A percentile compares a stretch with the other conserved stretches of the same genome.
Conservation (phyloP, 2,888 invertebrate genomes). For the Ctena decussata region DNA sequence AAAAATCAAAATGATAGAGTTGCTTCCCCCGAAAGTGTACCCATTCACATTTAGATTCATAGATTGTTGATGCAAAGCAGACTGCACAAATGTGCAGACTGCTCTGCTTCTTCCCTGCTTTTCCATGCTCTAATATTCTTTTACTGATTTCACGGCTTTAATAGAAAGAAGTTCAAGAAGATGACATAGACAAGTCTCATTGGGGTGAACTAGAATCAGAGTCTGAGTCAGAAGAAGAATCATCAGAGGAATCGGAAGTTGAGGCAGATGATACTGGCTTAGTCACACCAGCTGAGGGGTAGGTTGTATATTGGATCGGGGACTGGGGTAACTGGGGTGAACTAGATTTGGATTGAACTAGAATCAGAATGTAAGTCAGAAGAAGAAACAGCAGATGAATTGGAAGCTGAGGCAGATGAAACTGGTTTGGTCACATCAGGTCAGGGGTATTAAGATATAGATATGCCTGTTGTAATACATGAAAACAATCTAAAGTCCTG, state of each 20-base stretch:
- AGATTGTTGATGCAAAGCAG: too few species aligned
- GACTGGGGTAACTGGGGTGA: too few species aligned
- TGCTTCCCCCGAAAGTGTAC: too few species aligned
- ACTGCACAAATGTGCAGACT: too few species aligned
- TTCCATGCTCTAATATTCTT: too few species aligned
- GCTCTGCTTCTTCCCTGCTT: too few species aligned
- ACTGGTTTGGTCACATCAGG: slow-evolving; percentile 96
- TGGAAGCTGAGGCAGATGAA: slow-evolving; percentile 88
- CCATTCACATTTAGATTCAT: too few species aligned
- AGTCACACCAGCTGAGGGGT: slow-evolving; percentile 92
- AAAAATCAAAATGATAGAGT: too few species aligned
- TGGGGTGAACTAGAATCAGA: slow-evolving; percentile 99
- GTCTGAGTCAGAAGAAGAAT: slow-evolving; percentile 89
- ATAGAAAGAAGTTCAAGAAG: slow-evolving; percentile 91
- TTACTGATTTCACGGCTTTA: too few species aligned
- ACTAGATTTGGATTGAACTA: slow-evolving; percentile 99
- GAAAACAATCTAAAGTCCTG: too few species aligned
- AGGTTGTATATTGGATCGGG: too few species aligned
- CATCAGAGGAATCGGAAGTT: slow-evolving; percentile 88
- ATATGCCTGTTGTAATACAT: too few species aligned
- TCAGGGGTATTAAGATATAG: slow-evolving; percentile 82
- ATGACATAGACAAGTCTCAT: slow-evolving; percentile 96
- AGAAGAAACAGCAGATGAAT: slow-evolving; percentile 86
- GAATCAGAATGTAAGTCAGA: slow-evolving; percentile 94
- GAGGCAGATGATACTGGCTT: slow-evolving; percentile 91